Evolutionary conservation across 1,140 invertebrate genomes (phyloP).

Genomic region (Bombus impatiens): DNA sequence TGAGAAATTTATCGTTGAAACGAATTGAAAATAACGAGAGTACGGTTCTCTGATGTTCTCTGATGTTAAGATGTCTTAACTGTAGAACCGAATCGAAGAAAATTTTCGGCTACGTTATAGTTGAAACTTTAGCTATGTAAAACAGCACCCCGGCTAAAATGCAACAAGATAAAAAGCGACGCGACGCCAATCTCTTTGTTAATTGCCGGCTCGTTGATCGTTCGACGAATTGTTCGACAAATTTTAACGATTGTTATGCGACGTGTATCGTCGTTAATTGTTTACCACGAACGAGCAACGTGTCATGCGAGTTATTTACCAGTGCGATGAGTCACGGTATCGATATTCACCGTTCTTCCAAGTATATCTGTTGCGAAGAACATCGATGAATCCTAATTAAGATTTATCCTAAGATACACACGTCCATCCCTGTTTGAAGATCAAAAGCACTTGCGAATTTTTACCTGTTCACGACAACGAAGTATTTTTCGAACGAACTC

Average conservation of each 20-base stretch:
- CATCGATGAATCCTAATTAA: neutral
- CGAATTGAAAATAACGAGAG: constrained; percentile 4
- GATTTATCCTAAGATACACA: neutral
- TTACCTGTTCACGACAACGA: neutral
- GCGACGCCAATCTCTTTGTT: neutral
- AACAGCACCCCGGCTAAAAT: constrained; percentile 54
- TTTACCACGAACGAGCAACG: constrained; percentile 23
- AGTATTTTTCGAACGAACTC: neutral
- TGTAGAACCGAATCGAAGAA: constrained; percentile 63
- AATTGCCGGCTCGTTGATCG: constrained; percentile 17
- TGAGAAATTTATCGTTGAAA: neutral
- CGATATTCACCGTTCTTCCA: neutral
- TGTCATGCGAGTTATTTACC: constrained; percentile 42
- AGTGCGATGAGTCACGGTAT: constrained; percentile 45
- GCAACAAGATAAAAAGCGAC: constrained; percentile 7
- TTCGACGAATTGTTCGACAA: neutral
- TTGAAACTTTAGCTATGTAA: constrained; percentile 54
- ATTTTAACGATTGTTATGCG: constrained; percentile 29
- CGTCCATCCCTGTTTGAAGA: neutral
- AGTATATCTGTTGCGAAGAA: too few species aligned
- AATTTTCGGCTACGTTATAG: constrained; percentile 58
- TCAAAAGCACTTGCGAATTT: neutral
- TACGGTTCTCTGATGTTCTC: constrained; percentile 2
- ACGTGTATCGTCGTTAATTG: constrained; percentile 27
- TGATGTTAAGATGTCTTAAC: constrained; percentile 50